Evolutionary conservation across 2,113 vertebrate genomes (phyloP), one percentile per base, ranked within the genome.

Genomic region (Neoarius graeffei): DNA sequence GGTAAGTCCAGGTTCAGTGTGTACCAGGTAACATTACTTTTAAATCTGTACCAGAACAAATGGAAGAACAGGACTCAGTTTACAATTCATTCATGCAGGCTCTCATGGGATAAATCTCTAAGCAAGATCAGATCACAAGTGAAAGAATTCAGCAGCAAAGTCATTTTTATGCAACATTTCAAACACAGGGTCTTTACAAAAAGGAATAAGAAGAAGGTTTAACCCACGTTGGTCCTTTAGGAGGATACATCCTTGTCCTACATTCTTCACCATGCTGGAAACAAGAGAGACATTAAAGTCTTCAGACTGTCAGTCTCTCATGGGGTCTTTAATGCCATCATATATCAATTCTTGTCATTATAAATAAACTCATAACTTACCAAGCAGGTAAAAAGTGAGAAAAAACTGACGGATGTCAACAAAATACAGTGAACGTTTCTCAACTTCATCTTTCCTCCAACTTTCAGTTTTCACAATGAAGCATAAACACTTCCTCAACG

Each of bases 181-280:
- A 42, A 23, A 74, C 9, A 23, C 3, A 20, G 17, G 19, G 17
- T 71, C 14, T 71, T 71, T 48, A 74, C 17, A 48, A 7, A 30
- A 30, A 27, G 42, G 42, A 42, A 42, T 1, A 30, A 42, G 35
- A 42, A 42, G 42, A 67, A 4, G 23, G 10, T 3, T 77, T 1
- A 10, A 96, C 96, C 94, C 92, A 97, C 97, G 96, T 97, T 86
- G 96, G 94, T 89, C 97, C 97, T 66, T 94, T 92, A 73, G 97
- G 97, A 88, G 97, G 97, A 85, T 97, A 97, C 5, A 89, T 95
- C 81, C 94, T 93, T 89, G 73, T 96, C 92, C 94, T 96, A 93
- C 97, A 97, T 19, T 96, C 93, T 91, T 97, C 85, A 27, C 23
- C 62, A 17, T 7, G 23, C 82, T 67, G 82, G 19, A 84, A 67